Evolutionary conservation across 1,140 invertebrate species (phyloP).

Genomic region (Danaus plexippus): DNA sequence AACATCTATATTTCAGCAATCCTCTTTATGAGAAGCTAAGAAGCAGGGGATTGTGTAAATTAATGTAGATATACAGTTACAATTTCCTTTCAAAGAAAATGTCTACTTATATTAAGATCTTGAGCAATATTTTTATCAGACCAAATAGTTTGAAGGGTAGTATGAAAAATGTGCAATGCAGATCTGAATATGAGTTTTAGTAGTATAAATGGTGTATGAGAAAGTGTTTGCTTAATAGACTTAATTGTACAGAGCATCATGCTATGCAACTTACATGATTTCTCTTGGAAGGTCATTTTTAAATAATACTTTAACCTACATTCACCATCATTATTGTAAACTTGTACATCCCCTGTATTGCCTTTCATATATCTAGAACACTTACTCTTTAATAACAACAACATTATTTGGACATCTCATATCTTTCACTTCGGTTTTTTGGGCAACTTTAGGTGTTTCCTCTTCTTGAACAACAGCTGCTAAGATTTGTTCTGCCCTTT

Average conservation of each 20-base stretch:
- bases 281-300: too few species aligned
- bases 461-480: conserved; percentile 79
- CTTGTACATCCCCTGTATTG: too few species aligned
- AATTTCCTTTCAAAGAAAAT: too few species aligned
- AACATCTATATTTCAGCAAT: conserved; percentile 19
- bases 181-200: conserved; percentile 3
- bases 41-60: conserved; percentile 25
- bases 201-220: conserved; percentile 1
- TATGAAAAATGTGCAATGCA: conserved; percentile 15
- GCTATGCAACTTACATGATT: too few species aligned
- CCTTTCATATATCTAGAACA: not conserved
- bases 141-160: conserved; percentile 1
- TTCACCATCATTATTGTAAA: too few species aligned
- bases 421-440: conserved; percentile 26
- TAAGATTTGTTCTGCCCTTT: conserved; percentile 83
- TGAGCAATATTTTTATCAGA: conserved; percentile 4
- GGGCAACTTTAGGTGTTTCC: conserved; percentile 31
- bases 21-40: conserved; percentile 40
- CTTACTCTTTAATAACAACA: conserved; percentile 40
- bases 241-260: conserved; percentile 1
- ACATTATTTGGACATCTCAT: conserved; percentile 16
- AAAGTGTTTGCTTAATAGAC: not conserved
- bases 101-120: too few species aligned
- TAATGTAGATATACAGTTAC: too few species aligned
- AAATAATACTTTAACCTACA: too few species aligned